Percentiles rank a stretch among this genome's conserved stretches.
These are phyloP conservation scores for Caenorhabditis panamensis DNA, from an alignment of 2,888 invertebrate species.

Conservation along the genomic window DNA sequence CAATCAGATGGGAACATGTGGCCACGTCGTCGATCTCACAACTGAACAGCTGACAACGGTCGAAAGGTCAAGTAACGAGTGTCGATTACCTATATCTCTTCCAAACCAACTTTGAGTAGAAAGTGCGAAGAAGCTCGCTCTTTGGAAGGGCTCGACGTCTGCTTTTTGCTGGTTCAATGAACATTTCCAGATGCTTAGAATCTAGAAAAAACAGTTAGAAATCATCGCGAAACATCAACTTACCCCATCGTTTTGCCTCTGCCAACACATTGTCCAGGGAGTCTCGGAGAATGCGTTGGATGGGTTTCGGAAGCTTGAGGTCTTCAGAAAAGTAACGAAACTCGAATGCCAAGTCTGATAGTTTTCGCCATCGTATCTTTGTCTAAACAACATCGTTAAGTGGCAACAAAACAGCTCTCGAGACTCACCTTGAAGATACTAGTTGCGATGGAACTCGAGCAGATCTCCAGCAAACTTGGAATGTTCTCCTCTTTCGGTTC, in stretches of 20 bases:
- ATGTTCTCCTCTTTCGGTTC: constrained; percentile 7
- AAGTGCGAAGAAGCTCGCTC: constrained; percentile 69
- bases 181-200: constrained; percentile 72
- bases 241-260: constrained; percentile 67
- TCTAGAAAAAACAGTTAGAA: constrained; percentile 46
- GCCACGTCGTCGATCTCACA: constrained; percentile 67
- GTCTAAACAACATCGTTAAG: constrained; percentile 48
- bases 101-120: constrained; percentile 67
- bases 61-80: neutral
- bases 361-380: constrained; percentile 69
- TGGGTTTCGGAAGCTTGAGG: constrained; percentile 48
- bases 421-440: constrained; percentile 36
- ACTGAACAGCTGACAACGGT: constrained; percentile 21
- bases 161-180: constrained; percentile 55
- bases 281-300: constrained; percentile 29
- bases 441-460: constrained; percentile 32
- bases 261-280: constrained; percentile 55
- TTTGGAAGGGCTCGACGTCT: constrained; percentile 62
- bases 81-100: constrained; percentile 52
- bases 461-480: constrained; percentile 41
- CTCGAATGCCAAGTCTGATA: constrained; percentile 64
- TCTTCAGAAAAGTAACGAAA: constrained; percentile 54
- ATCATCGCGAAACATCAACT: neutral
- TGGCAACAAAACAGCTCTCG: too few species aligned
- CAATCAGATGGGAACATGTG: constrained; percentile 64